Conservation (phyloP, 53 echinoderm and acorn worm species). For the Antedon mediterranea region DNA sequence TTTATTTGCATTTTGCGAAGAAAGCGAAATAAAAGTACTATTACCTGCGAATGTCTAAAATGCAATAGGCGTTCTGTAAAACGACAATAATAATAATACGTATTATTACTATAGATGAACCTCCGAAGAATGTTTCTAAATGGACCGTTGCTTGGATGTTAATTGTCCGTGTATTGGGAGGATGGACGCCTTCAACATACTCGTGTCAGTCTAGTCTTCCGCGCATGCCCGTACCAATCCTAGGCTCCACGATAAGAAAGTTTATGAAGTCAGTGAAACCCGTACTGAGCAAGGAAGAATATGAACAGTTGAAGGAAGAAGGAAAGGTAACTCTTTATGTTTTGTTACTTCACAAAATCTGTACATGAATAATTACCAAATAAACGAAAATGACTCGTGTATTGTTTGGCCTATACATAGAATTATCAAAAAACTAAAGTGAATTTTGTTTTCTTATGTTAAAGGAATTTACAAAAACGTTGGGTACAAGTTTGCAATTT, state of each 20-base stretch:
- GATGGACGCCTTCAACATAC: conserved; percentile 54
- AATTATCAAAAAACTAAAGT: too few species aligned
- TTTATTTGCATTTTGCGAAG: too few species aligned
- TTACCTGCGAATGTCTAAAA: too few species aligned
- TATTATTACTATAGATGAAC: too few species aligned
- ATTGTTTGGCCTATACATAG: too few species aligned
- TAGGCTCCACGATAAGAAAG: conserved; percentile 35
- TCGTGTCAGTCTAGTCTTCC: conserved; percentile 69
- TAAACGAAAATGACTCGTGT: too few species aligned
- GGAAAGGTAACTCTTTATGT: conserved; percentile 26
- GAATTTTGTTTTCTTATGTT: neutral
- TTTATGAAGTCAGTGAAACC: conserved; percentile 58
- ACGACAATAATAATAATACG: too few species aligned
- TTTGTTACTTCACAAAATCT: neutral
- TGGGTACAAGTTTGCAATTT: conserved; percentile 56
- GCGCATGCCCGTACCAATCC: conserved; percentile 48
- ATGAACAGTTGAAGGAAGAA: conserved; percentile 31
- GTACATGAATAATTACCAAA: too few species aligned
- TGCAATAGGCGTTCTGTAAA: too few species aligned
- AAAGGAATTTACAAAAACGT: conserved; percentile 41
- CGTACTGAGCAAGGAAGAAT: conserved; percentile 36
- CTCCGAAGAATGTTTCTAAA: conserved; percentile 43
- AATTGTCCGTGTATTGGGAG: conserved; percentile 46
- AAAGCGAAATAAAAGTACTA: too few species aligned
- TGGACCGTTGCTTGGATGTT: conserved; percentile 41